These are phyloP conservation scores for Gallirallus australis DNA, from an alignment of 2,797 vertebrate genomes.

Conservation along the genomic window DNA sequence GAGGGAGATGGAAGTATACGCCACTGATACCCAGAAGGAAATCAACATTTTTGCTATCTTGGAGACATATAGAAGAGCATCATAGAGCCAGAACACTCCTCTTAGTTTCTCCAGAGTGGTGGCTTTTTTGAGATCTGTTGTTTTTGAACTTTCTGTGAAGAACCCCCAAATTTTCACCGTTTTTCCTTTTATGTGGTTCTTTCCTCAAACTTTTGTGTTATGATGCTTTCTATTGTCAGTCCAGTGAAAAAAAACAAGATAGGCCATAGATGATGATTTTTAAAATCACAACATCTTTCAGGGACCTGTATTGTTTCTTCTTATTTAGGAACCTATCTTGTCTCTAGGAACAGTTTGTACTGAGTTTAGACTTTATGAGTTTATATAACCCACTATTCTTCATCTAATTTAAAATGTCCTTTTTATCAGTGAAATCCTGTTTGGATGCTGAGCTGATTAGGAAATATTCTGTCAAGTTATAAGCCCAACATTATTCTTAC, in stretches of 20 bases:
- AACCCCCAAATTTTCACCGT: neutral
- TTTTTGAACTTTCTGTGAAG: neutral
- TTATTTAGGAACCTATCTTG: neutral
- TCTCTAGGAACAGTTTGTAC: neutral
- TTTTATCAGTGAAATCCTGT: neutral
- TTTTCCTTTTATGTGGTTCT: neutral
- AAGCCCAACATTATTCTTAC: neutral
- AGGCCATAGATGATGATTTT: neutral
- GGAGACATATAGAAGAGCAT: neutral
- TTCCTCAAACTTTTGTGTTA: neutral
- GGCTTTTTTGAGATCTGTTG: neutral
- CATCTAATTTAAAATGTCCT: neutral
- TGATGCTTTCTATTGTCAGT: neutral
- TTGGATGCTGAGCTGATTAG: neutral
- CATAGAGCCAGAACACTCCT: neutral
- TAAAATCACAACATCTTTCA: neutral
- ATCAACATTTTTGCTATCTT: neutral
- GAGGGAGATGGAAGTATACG: neutral
- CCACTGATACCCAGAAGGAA: neutral
- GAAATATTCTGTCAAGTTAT: neutral
- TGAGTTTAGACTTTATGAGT: neutral
- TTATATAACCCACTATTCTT: neutral
- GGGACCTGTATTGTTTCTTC: neutral
- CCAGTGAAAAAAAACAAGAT: neutral
- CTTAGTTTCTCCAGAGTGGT: neutral